phyloP scores from a whole-genome alignment of 2,797 vertebrate species.

The Pterois miles region DNA sequence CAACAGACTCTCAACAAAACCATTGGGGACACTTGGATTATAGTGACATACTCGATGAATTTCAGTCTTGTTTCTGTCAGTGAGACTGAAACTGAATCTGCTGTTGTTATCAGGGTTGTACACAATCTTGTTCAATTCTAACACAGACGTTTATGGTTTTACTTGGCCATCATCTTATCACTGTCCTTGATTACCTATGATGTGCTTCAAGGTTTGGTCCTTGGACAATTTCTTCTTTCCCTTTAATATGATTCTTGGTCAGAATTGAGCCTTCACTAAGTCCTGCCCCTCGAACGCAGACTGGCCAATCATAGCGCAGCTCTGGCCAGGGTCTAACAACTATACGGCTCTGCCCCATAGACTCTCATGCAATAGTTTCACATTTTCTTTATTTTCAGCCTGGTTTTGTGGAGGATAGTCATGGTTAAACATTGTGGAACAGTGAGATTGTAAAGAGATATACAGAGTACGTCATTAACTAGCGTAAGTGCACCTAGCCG shows the following conservation, averaged over 20 bases:
- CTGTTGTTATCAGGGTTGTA: background rate
- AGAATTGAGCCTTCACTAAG: background rate
- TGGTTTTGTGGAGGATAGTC: too few species aligned
- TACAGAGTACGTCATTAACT: too few species aligned
- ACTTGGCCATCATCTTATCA: background rate
- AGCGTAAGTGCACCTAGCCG: too few species aligned
- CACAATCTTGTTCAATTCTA: background rate
- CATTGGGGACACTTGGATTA: background rate
- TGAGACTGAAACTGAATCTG: background rate
- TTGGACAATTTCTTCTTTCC: background rate
- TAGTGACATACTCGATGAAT: background rate
- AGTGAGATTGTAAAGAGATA: too few species aligned
- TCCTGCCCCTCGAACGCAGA: background rate
- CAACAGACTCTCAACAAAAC: background rate
- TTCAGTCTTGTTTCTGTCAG: background rate
- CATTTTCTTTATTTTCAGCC: too few species aligned
- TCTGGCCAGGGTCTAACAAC: too few species aligned
- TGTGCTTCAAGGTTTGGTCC: conserved; percentile 3
- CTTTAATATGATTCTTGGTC: background rate
- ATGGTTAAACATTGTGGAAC: too few species aligned
- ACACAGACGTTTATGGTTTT: background rate
- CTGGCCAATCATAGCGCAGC: too few species aligned
- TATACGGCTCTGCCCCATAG: too few species aligned
- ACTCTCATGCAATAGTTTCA: too few species aligned
- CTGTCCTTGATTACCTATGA: background rate